Evolutionary conservation across 2,797 vertebrate species (phyloP).

Genomic region (Danio jaintianensis): DNA sequence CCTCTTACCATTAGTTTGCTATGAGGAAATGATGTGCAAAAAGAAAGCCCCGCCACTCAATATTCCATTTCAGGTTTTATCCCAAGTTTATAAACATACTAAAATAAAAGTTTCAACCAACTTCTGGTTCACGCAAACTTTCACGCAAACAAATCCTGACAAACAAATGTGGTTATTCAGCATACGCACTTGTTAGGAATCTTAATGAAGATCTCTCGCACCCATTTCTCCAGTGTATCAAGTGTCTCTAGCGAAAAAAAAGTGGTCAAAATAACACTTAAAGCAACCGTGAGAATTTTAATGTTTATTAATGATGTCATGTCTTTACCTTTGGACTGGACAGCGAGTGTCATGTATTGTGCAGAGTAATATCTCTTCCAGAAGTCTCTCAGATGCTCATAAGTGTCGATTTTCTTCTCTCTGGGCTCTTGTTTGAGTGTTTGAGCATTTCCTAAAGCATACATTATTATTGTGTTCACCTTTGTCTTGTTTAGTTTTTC

Average conservation of each 20-base stretch:
- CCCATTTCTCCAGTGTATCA: conserved; percentile 94
- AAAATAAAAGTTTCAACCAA: no score
- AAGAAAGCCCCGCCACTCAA: no score
- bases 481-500: background rate
- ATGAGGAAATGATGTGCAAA: no score
- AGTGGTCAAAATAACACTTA: background rate
- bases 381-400: conserved; percentile 87
- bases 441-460: conserved; percentile 87
- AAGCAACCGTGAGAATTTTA: background rate
- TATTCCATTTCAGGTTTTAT: no score
- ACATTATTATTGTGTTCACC: background rate
- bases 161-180: background rate
- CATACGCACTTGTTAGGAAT: conserved; percentile 92
- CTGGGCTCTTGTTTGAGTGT: conserved; percentile 91
- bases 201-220: conserved; percentile 90
- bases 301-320: background rate
- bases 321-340: conserved; percentile 91
- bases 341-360: conserved; percentile 93
- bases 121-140: no score
- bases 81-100: no score
- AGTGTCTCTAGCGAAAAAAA: conserved; percentile 81
- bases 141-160: background rate
- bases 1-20: no score
- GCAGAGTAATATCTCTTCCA: conserved; percentile 92
- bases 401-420: conserved; percentile 88